phyloP scores from a whole-genome alignment of 2,113 vertebrate genomes.

The Martes martes region DNA sequence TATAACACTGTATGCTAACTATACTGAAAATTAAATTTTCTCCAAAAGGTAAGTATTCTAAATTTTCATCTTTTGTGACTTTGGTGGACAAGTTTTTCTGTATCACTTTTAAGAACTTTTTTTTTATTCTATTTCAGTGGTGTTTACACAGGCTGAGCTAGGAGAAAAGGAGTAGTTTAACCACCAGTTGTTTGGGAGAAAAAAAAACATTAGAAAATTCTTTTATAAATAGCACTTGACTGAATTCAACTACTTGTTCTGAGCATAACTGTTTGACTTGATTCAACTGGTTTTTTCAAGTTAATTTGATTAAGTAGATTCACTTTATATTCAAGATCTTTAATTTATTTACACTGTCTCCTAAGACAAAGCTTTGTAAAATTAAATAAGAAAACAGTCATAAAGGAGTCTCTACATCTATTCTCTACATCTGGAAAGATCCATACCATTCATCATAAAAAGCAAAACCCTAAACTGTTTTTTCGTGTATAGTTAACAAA shows the following conservation, averaged over 20 bases:
- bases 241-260: slow-evolving; percentile 19
- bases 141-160: background rate
- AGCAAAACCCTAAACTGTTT: background rate
- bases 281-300: slow-evolving; percentile 2
- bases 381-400: background rate
- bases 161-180: background rate
- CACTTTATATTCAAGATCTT: background rate
- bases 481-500: background rate
- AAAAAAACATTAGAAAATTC: background rate
- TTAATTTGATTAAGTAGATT: background rate
- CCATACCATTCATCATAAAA: background rate
- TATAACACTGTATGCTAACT: background rate
- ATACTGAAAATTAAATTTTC: background rate
- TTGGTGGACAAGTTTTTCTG: background rate
- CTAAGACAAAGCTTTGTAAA: background rate
- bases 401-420: background rate
- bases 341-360: background rate
- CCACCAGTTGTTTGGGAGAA: background rate
- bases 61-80: background rate
- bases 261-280: background rate
- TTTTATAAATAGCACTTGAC: background rate
- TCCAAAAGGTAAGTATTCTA: background rate
- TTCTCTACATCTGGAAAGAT: background rate
- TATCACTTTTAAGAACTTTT: background rate
- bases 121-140: background rate